phyloP scores from a whole-genome alignment of 1,140 invertebrate species.

The Hydropsyche tenuis region DNA sequence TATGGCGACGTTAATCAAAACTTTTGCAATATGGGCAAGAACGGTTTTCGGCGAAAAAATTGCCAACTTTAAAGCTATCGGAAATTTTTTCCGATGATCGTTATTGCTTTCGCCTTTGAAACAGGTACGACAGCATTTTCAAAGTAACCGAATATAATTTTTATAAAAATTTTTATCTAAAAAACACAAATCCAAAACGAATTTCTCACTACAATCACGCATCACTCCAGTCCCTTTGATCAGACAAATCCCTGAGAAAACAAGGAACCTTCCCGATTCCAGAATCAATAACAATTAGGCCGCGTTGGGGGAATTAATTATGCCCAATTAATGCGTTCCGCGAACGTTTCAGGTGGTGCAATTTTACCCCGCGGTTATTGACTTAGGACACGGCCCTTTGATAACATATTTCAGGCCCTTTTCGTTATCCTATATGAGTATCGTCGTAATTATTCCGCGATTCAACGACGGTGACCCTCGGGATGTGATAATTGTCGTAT shows the following conservation, averaged over 20 bases:
- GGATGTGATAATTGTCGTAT: no score
- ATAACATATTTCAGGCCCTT: neutral
- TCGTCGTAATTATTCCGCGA: no score
- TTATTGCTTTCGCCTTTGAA: slow-evolving; percentile 8
- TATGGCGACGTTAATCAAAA: slow-evolving; percentile 5
- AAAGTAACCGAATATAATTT: no score
- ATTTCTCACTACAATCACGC: no score
- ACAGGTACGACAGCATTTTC: neutral
- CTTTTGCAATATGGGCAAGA: slow-evolving; percentile 1
- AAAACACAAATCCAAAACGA: no score
- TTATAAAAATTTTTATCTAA: no score
- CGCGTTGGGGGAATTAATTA: slow-evolving; percentile 9
- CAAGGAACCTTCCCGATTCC: no score
- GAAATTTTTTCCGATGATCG: neutral
- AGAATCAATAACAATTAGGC: slow-evolving; percentile 4
- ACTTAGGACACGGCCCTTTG: neutral
- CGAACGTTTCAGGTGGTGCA: neutral
- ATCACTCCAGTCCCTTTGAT: no score
- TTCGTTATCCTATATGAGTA: no score
- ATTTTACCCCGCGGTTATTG: neutral
- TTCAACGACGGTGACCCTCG: no score
- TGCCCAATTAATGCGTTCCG: slow-evolving; percentile 3
- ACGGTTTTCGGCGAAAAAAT: neutral
- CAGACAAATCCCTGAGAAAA: no score
- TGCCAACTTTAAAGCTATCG: slow-evolving; percentile 15